Evolutionary conservation across 2,888 invertebrate species (phyloP).

Genomic region (Panopea generosa): DNA sequence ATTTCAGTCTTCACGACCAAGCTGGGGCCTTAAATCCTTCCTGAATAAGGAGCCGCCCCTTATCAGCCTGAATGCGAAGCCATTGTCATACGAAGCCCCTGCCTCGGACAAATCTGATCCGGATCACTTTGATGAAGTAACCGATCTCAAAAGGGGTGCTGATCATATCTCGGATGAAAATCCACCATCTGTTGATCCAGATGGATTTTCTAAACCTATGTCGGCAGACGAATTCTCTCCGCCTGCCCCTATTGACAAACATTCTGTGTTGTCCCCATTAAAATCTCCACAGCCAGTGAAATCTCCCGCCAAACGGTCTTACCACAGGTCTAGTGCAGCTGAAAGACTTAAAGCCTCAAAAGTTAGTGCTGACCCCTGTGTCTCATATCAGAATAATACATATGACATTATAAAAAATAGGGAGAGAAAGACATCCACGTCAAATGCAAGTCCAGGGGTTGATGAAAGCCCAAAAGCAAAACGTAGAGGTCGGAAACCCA

Average conservation of each 20-base stretch:
- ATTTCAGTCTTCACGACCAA: conserved; percentile 34
- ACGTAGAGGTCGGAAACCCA: conserved; percentile 22
- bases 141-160: conserved; percentile 42
- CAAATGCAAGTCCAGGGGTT: conserved; percentile 17
- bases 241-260: conserved; percentile 47
- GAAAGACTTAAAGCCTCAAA: conserved; percentile 17
- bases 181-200: conserved; percentile 49
- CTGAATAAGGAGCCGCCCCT: conserved; percentile 14
- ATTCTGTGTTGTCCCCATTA: conserved; percentile 46
- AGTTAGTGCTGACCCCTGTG: no score
- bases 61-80: conserved; percentile 27
- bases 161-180: conserved; percentile 57
- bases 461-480: conserved; percentile 15
- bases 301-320: conserved; percentile 37
- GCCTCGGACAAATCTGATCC: conserved; percentile 55
- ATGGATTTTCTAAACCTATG: conserved; percentile 46
- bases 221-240: conserved; percentile 64
- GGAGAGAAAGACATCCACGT: conserved; percentile 32
- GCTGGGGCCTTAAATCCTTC: conserved; percentile 45
- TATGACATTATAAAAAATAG: conserved; percentile 39
- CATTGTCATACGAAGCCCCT: conserved; percentile 51
- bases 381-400: conserved; percentile 23
- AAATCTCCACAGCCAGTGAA: conserved; percentile 53
- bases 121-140: conserved; percentile 53
- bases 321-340: conserved; percentile 23